These are phyloP conservation scores for Smittia aterrima DNA, from an alignment of 2,888 invertebrate species.

Conservation along the genomic window DNA sequence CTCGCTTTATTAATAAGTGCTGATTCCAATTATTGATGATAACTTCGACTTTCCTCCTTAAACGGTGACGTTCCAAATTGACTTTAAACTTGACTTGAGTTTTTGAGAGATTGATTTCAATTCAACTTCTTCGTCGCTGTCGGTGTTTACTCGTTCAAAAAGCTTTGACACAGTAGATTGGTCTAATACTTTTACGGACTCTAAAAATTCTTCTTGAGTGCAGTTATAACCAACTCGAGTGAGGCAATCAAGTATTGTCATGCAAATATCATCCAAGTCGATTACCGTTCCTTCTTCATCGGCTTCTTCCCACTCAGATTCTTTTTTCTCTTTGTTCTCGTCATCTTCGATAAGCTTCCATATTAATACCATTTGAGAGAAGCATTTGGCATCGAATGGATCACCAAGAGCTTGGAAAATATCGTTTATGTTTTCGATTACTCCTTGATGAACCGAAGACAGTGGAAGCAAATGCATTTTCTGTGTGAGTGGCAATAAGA, in stretches of 20 bases:
- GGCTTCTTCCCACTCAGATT: conserved; percentile 45
- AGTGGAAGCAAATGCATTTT: conserved; percentile 49
- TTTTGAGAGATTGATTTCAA: conserved; percentile 22
- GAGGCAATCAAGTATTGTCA: conserved; percentile 46
- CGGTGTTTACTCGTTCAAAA: conserved; percentile 43
- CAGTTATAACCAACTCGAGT: conserved; percentile 47
- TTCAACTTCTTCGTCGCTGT: conserved; percentile 26
- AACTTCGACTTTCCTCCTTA: not conserved
- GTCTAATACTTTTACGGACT: conserved; percentile 44
- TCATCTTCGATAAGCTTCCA: conserved; percentile 47
- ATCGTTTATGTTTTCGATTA: conserved; percentile 50
- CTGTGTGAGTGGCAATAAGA: conserved; percentile 49
- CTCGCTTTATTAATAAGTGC: not conserved
- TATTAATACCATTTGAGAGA: conserved; percentile 48
- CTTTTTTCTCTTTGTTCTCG: conserved; percentile 39
- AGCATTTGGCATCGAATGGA: conserved; percentile 49
- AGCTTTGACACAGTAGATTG: conserved; percentile 44
- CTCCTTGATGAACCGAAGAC: conserved; percentile 49
- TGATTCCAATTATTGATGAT: not conserved
- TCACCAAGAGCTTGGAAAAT: conserved; percentile 49
- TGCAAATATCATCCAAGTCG: conserved; percentile 47
- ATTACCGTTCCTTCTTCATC: conserved; percentile 44
- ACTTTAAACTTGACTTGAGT: conserved; percentile 27
- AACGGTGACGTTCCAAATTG: conserved; percentile 11
- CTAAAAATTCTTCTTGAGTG: conserved; percentile 44